Evolutionary conservation across 2,113 vertebrate genomes (phyloP), one percentile per base, ranked within the genome.

Genomic region (Chlorodrepanis virens): DNA sequence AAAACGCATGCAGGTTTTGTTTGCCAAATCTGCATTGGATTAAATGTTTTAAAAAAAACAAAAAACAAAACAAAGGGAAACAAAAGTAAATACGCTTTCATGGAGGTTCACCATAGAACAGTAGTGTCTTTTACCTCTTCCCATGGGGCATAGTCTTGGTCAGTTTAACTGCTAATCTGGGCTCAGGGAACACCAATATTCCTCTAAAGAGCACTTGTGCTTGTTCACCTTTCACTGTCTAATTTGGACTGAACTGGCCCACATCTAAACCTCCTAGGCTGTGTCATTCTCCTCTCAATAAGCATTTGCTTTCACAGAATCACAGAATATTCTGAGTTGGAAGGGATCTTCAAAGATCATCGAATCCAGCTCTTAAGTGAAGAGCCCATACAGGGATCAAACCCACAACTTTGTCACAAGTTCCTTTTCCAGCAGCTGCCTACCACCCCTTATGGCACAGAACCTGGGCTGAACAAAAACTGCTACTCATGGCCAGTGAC

Each of bases 111-210:
- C 53, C n/a, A 16, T 18, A 76, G 14, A 83, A 25, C 12, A 85
- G 37, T 9, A 31, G 31, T 5, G 10, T 19, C 21, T 44, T 84
- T 65, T 67, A 15, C 11, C 6, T 29, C 57, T 23, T 75, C 17
- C 31, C 3, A 6, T 8, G 28, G 14, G 10, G 9, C 27, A 14
- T 1, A 21, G 67, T 53, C 33, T 31, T 0, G 0, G 17, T 12
- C 29, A 56, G 54, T 37, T 47, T 7, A 23, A 59, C 27, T 21
- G 45, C 24, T 57, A 23, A 70, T 11, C 28, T 4, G 25, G 5
- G 14, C 49, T 63, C 68, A 44, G 45, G 33, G 44, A 59, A 35
- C 25, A 50, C 11, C 17, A 10, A 6, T 5, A 12, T 8, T 33
- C 22, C 22, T 31, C 68, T 15, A 21, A 76, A 44, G 31, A 25